Percentiles rank a stretch among this genome's conserved stretches.
Evolutionary conservation across 1,140 invertebrate genomes (phyloP).

Genomic region (Mesaphorura yosii): DNA sequence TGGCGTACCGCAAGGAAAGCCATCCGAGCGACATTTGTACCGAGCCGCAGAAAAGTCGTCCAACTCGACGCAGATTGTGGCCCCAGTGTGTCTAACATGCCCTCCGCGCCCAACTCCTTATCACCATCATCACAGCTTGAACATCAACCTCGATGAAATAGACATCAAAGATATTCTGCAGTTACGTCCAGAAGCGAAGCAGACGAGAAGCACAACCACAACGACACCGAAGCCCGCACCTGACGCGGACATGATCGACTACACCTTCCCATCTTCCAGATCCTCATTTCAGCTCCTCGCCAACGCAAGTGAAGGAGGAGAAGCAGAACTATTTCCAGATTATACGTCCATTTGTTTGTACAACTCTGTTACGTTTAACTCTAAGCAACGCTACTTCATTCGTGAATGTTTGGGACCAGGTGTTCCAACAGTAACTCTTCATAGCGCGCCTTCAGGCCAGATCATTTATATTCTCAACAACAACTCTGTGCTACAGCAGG

Average conservation of each 20-base stretch:
- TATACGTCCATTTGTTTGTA: slow-evolving; percentile 26
- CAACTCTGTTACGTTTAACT: slow-evolving; percentile 31
- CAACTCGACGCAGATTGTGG: slow-evolving; percentile 14
- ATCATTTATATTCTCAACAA: slow-evolving; percentile 38
- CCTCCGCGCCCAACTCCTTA: slow-evolving; percentile 36
- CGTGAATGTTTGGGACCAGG: slow-evolving; percentile 60
- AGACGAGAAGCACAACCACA: background rate
- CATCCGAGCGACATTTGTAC: slow-evolving; percentile 61
- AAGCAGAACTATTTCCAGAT: slow-evolving; percentile 20
- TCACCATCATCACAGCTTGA: slow-evolving; percentile 27
- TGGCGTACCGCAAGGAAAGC: slow-evolving; percentile 52
- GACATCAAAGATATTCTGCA: too few species aligned
- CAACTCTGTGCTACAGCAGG: slow-evolving; percentile 35
- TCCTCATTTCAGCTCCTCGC: background rate
- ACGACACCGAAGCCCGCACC: background rate
- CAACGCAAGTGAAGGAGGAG: background rate
- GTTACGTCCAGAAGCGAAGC: background rate
- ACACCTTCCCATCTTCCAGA: background rate
- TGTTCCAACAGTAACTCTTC: slow-evolving; percentile 40
- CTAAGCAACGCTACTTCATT: slow-evolving; percentile 40
- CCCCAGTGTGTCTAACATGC: slow-evolving; percentile 43
- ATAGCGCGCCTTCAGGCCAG: slow-evolving; percentile 26
- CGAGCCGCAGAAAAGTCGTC: slow-evolving; percentile 42
- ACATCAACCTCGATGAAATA: background rate
- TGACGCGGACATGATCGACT: background rate